Evolutionary conservation across 1,140 invertebrate genomes (phyloP).

Genomic region (Drosophila aff.): DNA sequence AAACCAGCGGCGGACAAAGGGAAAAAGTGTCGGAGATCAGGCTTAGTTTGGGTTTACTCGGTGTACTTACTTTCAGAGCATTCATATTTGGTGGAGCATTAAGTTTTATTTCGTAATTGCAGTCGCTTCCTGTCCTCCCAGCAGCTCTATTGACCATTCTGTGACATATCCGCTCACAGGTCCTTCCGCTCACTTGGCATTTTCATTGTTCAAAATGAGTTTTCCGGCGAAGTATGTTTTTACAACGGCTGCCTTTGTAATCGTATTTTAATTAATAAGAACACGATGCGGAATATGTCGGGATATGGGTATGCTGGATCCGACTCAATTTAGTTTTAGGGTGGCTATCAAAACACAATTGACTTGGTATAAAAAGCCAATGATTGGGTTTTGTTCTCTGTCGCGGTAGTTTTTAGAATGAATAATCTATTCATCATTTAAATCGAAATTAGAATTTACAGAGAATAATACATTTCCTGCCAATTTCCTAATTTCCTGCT

Average conservation of each 20-base stretch:
- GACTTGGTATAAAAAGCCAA: slow-evolving; percentile 1
- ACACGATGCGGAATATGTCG: neutral
- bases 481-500: neutral
- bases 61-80: slow-evolving; percentile 9
- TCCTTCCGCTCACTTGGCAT: slow-evolving; percentile 7
- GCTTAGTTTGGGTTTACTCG: slow-evolving; percentile 34
- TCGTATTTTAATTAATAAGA: slow-evolving; percentile 41
- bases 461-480: neutral
- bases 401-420: neutral
- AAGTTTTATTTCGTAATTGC: slow-evolving; percentile 33
- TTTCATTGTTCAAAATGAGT: slow-evolving; percentile 32
- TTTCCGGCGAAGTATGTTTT: slow-evolving; percentile 1
- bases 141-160: slow-evolving; percentile 20
- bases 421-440: neutral
- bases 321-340: neutral
- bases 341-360: slow-evolving; percentile 6
- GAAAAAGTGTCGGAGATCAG: slow-evolving; percentile 14
- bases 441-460: neutral
- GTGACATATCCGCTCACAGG: slow-evolving; percentile 5
- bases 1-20: slow-evolving; percentile 9
- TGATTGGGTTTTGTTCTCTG: neutral
- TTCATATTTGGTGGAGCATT: slow-evolving; percentile 39
- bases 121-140: slow-evolving; percentile 8
- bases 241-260: slow-evolving; percentile 25
- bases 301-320: neutral